Percentiles rank a stretch among this genome's conserved stretches.
phyloP scores from a whole-genome alignment of 1,140 invertebrate species.

The Camponotus pennsylvanicus region DNA sequence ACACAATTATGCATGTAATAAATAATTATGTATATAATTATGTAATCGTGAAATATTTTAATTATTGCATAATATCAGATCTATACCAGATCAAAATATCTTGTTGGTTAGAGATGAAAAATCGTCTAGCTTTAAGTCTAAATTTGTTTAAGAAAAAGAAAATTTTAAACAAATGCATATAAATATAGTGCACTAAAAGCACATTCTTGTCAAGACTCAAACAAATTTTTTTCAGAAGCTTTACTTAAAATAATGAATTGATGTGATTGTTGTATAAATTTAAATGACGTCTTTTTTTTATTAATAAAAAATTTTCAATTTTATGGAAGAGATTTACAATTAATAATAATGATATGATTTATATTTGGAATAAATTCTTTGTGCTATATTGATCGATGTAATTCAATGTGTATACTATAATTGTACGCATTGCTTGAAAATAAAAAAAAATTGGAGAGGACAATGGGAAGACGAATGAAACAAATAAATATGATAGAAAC shows the following conservation, averaged over 20 bases:
- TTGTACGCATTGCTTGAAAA: not conserved
- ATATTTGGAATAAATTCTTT: slow-evolving; percentile 14
- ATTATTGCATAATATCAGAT: not conserved
- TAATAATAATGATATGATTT: not conserved
- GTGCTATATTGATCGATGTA: not conserved
- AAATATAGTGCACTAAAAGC: not conserved
- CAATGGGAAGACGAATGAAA: slow-evolving; percentile 62
- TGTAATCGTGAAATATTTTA: not conserved
- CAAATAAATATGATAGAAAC: slow-evolving; percentile 61
- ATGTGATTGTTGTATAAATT: too few relatives aligned
- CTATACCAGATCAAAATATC: not conserved
- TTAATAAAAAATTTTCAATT: not conserved
- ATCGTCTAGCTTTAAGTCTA: not conserved
- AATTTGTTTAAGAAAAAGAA: not conserved
- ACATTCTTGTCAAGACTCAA: not conserved
- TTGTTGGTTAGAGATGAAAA: not conserved
- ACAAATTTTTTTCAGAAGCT: too few relatives aligned
- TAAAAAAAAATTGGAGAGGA: slow-evolving; percentile 1
- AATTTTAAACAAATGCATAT: not conserved
- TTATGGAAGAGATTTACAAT: not conserved
- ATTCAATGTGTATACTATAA: not conserved
- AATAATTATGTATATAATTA: not conserved
- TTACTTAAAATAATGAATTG: too few relatives aligned
- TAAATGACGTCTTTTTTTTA: not conserved
- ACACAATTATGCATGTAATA: not conserved